Base-by-base conservation (phyloP, 2,888 invertebrate genomes). In the Zhengitettix transpicula region DNA sequence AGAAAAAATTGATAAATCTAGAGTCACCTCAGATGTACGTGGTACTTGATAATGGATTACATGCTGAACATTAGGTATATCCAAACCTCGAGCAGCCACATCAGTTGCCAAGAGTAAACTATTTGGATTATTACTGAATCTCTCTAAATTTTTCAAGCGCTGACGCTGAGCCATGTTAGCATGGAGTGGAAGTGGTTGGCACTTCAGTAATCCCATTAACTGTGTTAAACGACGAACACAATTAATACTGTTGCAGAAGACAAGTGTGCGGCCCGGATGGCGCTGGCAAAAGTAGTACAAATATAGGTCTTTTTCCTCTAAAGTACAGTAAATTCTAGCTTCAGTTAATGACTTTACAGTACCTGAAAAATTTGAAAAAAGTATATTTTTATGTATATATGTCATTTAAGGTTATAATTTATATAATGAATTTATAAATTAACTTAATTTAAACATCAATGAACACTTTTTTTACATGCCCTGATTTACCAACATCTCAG, bases 31-130 rank as follows among this genome's bases (percentile, higher is more conserved):
- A 10, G 90, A 89, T 0, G 96, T 96, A 67, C 89, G 81, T 0
- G 97, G 97, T 17, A 64, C 64, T 72, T 90, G 96, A 75, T 96
- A 99, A 73, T 99, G 99, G 63, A 99, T 80, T 1, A 99, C 97
- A 75, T 97, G 94, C 66, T 96, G 84, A 2, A 99, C 87, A 66
- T 84, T 81, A 0, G 93, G 90, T 67, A 99, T 95, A 75, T 99
- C 99, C 54, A 99, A 75, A 0, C 99, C 99, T 60, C 99, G 80
- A 0, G 99, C 96, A 0, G 99, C 98, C 9, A 99, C 97, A 77
- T 99, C 99, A 0, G 96, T 98, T 5, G 98, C 85, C 61, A 99
- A 81, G 44, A 99, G 74, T 10, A 99, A 71, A 0, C 88, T 85
- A 64, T 81, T 78, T 0, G 82, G 78, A 66, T 83, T 80, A 60